These are phyloP conservation scores for Phytoseiulus persimilis DNA, from an alignment of 2,888 invertebrate species.

Conservation along the genomic window DNA sequence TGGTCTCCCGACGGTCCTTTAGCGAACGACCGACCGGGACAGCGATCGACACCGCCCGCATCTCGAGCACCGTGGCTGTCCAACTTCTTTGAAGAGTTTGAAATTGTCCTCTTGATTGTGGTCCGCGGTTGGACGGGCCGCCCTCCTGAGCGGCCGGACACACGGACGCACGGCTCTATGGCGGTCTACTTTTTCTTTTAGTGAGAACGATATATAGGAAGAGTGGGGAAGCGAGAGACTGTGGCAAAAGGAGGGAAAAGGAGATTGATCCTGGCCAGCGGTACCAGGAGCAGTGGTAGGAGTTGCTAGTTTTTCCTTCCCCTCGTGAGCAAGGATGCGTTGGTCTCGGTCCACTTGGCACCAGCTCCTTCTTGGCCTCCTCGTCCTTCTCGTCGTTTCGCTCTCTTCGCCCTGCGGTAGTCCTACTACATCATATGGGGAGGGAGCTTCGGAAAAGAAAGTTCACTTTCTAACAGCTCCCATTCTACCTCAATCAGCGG, in stretches of 20 bases:
- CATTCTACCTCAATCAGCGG: background rate
- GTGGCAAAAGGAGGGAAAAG: background rate
- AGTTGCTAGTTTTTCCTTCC: background rate
- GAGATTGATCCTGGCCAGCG: background rate
- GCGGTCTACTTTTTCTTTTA: slow-evolving; percentile 5
- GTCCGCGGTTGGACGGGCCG: background rate
- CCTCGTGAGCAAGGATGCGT: slow-evolving; percentile 5
- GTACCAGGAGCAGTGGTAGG: background rate
- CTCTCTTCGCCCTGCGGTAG: background rate
- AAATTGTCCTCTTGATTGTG: background rate
- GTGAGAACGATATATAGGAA: background rate
- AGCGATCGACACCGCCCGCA: background rate
- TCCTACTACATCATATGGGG: background rate
- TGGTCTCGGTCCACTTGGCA: background rate
- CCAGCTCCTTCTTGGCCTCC: background rate
- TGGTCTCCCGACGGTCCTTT: background rate
- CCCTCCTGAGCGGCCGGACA: background rate
- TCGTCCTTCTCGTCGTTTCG: background rate
- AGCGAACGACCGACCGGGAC: background rate
- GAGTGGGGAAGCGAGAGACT: background rate
- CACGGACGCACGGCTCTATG: background rate
- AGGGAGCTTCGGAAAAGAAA: background rate
- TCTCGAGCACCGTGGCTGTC: background rate
- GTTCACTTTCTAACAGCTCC: background rate
- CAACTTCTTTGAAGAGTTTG: background rate